Conservation (phyloP, 2,113 vertebrate species). For the Pedetes capensis region DNA sequence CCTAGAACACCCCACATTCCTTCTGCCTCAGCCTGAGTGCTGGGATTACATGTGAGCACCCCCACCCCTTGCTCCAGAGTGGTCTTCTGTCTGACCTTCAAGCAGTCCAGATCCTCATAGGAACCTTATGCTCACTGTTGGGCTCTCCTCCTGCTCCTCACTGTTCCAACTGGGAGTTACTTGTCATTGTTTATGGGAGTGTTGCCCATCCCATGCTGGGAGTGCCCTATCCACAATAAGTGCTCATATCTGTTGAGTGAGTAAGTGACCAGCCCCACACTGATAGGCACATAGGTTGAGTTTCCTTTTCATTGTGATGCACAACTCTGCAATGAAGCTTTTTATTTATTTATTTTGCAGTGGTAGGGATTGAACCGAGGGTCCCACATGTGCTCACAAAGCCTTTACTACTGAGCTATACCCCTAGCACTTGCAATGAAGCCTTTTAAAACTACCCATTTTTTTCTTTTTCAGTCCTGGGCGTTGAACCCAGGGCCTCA, state of each 20-base stretch:
- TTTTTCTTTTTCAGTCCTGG: too few relatives aligned
- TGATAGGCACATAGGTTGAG: background rate
- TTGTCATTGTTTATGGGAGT: accelerated
- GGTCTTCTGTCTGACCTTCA: background rate
- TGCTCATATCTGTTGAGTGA: background rate
- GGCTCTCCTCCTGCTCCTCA: background rate
- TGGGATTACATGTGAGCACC: too few relatives aligned
- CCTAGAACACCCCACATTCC: too few relatives aligned
- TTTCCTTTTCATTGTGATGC: background rate
- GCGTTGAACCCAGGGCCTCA: too few relatives aligned
- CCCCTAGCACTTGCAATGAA: background rate
- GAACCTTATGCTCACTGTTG: background rate
- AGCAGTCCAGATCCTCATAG: background rate
- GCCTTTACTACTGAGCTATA: background rate
- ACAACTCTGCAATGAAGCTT: background rate
- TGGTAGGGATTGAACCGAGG: background rate
- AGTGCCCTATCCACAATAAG: background rate
- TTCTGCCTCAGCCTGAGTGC: too few relatives aligned
- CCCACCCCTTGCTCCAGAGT: too few relatives aligned
- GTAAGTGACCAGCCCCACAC: background rate
- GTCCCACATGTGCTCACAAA: too few relatives aligned
- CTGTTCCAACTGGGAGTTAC: background rate
- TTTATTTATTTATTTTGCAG: background rate
- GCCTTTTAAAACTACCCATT: background rate
- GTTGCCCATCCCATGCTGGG: too few relatives aligned